A percentile compares a stretch with the other conserved stretches of the same genome.
These are phyloP conservation scores for Melanargia galathea DNA, from an alignment of 2,888 invertebrate genomes.

Conservation along the genomic window DNA sequence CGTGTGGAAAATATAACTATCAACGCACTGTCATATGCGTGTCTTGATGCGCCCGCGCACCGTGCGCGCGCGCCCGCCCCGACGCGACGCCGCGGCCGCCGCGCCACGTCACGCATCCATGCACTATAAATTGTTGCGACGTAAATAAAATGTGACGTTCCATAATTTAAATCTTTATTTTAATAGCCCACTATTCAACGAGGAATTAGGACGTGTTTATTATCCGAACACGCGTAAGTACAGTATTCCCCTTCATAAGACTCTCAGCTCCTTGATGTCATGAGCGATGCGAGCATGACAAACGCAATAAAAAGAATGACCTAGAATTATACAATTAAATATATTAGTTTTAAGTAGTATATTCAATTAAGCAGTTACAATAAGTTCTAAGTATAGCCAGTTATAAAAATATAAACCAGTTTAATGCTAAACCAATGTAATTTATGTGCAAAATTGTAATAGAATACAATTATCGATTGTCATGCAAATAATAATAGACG, in stretches of 20 bases:
- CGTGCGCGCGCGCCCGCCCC: slow-evolving; percentile 43
- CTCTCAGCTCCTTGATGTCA: slow-evolving; percentile 57
- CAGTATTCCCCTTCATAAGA: slow-evolving; percentile 72
- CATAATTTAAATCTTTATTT: slow-evolving; percentile 80
- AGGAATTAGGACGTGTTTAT: slow-evolving; percentile 81
- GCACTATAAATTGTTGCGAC: slow-evolving; percentile 72
- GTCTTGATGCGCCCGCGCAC: slow-evolving; percentile 50
- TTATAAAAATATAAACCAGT: neutral
- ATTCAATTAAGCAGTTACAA: no score
- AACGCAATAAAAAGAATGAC: no score
- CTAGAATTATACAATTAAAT: no score
- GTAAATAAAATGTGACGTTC: slow-evolving; percentile 78
- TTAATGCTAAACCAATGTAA: neutral
- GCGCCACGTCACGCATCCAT: slow-evolving; percentile 59
- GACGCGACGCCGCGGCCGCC: no score
- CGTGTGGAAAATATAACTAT: slow-evolving; percentile 81
- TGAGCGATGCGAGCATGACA: slow-evolving; percentile 54
- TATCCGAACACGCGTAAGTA: slow-evolving; percentile 70
- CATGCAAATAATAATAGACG: slow-evolving; percentile 42
- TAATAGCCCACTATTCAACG: slow-evolving; percentile 78
- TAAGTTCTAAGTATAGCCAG: no score
- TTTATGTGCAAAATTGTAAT: slow-evolving; percentile 17
- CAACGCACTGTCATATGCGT: slow-evolving; percentile 76
- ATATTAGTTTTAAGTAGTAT: no score
- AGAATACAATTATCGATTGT: slow-evolving; percentile 31